Percentiles rank a stretch among this genome's conserved stretches.
Conservation (phyloP, 2,797 vertebrate species). For the Diglossa cyanea region DNA sequence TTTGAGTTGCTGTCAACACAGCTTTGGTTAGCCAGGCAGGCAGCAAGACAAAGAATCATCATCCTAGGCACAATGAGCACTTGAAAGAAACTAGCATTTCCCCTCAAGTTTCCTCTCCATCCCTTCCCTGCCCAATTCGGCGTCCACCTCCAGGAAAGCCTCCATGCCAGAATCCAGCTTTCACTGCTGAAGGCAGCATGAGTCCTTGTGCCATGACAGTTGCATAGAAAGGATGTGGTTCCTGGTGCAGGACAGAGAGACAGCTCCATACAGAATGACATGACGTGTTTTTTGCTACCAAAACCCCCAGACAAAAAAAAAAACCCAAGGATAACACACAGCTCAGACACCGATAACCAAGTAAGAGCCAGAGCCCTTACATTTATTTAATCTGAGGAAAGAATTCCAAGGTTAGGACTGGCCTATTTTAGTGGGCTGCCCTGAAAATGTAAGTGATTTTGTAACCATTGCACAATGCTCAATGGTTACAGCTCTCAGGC, state of each 20-base stretch:
- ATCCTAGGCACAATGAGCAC: not conserved
- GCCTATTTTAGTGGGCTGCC: not conserved
- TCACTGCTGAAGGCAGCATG: not conserved
- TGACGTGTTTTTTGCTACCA: not conserved
- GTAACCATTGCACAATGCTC: not conserved
- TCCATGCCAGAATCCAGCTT: not conserved
- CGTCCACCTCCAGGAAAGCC: not conserved
- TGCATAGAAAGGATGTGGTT: conserved; percentile 12
- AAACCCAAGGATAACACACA: not conserved
- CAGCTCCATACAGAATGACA: not conserved
- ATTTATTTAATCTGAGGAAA: not conserved
- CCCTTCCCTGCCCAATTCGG: not conserved
- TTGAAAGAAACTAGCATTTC: not conserved
- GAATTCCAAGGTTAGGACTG: not conserved
- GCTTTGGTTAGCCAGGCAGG: conserved; percentile 11
- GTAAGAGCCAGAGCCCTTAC: not conserved
- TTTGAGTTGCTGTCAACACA: conserved; percentile 12
- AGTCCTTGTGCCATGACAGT: rapidly evolving
- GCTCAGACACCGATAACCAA: rapidly evolving
- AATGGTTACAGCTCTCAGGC: not conserved
- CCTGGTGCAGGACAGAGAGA: not conserved
- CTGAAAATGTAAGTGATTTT: not conserved
- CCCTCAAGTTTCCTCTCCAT: not conserved
- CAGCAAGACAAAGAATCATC: not conserved
- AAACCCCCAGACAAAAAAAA: not conserved